Conservation (phyloP, 2,888 invertebrate species). For the Lacanobia wlatinum region DNA sequence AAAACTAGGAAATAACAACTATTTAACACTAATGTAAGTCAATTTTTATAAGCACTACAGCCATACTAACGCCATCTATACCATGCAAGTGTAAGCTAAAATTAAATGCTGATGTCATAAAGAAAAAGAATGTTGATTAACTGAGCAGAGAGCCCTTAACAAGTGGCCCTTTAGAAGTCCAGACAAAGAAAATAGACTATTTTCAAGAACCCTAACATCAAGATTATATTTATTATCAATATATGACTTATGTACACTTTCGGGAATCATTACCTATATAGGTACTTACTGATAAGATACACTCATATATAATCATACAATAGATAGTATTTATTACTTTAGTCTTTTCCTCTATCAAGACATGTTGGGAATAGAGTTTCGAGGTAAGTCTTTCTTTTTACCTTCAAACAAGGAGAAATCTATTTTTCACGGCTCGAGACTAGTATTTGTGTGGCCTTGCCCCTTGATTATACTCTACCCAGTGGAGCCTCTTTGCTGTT, state of each 20-base stretch:
- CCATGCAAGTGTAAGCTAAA: slow-evolving; percentile 8
- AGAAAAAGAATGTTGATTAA: slow-evolving; percentile 30
- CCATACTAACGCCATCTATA: slow-evolving; percentile 52
- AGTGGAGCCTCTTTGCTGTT: slow-evolving; percentile 58
- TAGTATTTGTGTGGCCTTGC: slow-evolving; percentile 58
- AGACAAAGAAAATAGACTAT: slow-evolving; percentile 21
- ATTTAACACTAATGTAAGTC: background rate
- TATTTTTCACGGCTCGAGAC: slow-evolving; percentile 21
- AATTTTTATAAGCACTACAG: background rate
- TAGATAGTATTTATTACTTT: slow-evolving; percentile 28
- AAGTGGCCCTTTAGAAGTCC: slow-evolving; percentile 14
- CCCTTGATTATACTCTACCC: slow-evolving; percentile 58
- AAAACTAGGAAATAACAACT: background rate
- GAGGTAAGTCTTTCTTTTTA: background rate
- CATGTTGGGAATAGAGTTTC: background rate
- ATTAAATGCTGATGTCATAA: slow-evolving; percentile 49
- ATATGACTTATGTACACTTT: slow-evolving; percentile 36
- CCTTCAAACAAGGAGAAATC: slow-evolving; percentile 18
- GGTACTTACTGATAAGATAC: slow-evolving; percentile 45
- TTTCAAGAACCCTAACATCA: slow-evolving; percentile 33
- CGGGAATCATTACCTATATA: slow-evolving; percentile 28
- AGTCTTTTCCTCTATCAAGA: slow-evolving; percentile 10
- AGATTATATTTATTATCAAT: slow-evolving; percentile 16
- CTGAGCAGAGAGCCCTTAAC: slow-evolving; percentile 2
- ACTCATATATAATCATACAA: slow-evolving; percentile 22